Percentiles rank a stretch among this genome's conserved stretches.
Evolutionary conservation across 2,888 invertebrate genomes (phyloP).

Genomic region (Drosophila stalkeri): DNA sequence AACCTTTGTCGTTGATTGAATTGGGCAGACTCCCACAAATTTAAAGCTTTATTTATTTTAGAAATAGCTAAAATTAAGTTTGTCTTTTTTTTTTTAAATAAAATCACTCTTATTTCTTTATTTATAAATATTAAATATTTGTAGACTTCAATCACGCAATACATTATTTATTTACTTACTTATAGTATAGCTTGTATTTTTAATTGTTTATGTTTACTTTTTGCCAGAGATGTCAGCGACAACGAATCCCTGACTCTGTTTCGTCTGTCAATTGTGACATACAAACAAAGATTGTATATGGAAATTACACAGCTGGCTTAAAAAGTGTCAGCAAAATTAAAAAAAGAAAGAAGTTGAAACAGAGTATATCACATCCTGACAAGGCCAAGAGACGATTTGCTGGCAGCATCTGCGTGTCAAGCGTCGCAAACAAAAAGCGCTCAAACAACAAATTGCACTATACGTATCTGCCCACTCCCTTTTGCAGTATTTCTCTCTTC

Average conservation of each 20-base stretch:
- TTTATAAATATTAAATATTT: background rate
- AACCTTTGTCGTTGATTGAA: background rate
- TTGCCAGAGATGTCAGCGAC: background rate
- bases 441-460: constrained; percentile 13
- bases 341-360: constrained; percentile 6
- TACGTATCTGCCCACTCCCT: constrained; percentile 1
- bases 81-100: background rate
- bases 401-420: constrained; percentile 35
- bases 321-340: constrained; percentile 62
- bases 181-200: background rate
- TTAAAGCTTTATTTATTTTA: background rate
- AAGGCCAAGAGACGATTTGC: constrained; percentile 57
- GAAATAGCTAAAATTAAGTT: background rate
- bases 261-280: constrained; percentile 26
- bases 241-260: background rate
- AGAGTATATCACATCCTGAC: constrained; percentile 45
- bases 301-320: constrained; percentile 45
- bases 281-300: constrained; percentile 42
- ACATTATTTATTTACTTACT: background rate
- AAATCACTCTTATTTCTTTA: background rate
- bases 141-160: background rate
- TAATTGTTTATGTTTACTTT: background rate
- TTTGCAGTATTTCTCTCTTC: background rate
- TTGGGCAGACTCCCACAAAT: background rate
- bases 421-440: constrained; percentile 18